These are phyloP conservation scores for Hyperopisus bebe DNA, from an alignment of 2,113 vertebrate genomes.

Conservation along the genomic window DNA sequence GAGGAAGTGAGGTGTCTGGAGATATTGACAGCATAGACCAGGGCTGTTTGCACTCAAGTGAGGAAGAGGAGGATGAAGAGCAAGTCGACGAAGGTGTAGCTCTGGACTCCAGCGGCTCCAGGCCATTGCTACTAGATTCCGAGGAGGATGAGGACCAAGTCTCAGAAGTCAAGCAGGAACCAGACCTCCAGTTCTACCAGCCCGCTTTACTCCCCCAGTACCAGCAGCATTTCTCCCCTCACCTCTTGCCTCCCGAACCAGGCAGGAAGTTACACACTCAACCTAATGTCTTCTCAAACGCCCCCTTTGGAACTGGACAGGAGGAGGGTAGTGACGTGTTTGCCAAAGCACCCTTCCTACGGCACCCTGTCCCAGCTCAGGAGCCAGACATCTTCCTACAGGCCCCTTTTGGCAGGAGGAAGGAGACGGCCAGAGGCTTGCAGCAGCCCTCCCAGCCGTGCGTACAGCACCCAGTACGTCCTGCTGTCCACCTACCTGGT, in stretches of 20 bases:
- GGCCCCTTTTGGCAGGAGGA: slow-evolving; percentile 87
- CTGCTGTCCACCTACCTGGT: slow-evolving; percentile 21
- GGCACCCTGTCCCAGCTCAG: slow-evolving; percentile 25
- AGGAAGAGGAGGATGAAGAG: slow-evolving; percentile 63
- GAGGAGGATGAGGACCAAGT: slow-evolving; percentile 78
- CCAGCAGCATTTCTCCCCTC: slow-evolving; percentile 15
- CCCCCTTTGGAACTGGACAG: slow-evolving; percentile 68
- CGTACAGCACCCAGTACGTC: slow-evolving; percentile 17
- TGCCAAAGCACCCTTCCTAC: slow-evolving; percentile 81
- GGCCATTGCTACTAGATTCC: slow-evolving; percentile 83
- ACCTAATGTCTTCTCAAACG: slow-evolving; percentile 74
- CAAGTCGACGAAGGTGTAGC: slow-evolving; percentile 52
- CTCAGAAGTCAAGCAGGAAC: slow-evolving; percentile 24
- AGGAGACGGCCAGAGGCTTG: slow-evolving; percentile 49
- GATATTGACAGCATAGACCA: slow-evolving; percentile 28
- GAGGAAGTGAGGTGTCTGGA: slow-evolving; percentile 31
- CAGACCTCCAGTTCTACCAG: slow-evolving; percentile 20
- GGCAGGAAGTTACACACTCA: slow-evolving; percentile 29
- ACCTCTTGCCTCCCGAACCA: not conserved
- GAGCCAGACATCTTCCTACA: slow-evolving; percentile 82
- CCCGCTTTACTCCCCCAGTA: not conserved
- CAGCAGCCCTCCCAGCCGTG: slow-evolving; percentile 1
- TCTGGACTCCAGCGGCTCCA: slow-evolving; percentile 81
- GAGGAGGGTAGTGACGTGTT: slow-evolving; percentile 74
- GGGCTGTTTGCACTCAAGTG: slow-evolving; percentile 84